Base-by-base conservation (phyloP, 2,797 vertebrate genomes). In the Lates japonicus region DNA sequence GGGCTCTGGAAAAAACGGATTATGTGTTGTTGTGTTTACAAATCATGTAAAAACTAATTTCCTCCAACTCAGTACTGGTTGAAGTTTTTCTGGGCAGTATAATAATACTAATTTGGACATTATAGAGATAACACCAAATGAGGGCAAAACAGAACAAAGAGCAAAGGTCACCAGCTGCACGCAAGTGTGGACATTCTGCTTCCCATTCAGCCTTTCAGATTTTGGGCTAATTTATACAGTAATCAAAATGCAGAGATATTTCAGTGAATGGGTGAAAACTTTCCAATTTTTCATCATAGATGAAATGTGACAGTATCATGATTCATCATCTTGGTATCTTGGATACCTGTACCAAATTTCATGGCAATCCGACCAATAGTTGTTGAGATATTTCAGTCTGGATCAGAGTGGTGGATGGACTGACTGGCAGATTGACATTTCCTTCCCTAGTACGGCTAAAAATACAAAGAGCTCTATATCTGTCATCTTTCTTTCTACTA, bases 1-100 rank as follows among this genome's bases (percentile, higher is more conserved):
- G 22, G 35, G 61, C 25, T 33, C 49, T 10, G 19, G 37, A 10
- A 20, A 29, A 46, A 12, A 6, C 39, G 0, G 49, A 69, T 31
- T 20, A 55, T 25, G 42, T 39, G n/a, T 69, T n/a, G 22, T 14
- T n/a, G 22, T 14, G 29, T 16, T 44, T 22, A 35, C 44, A 78
- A 62, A 77, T 70, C 4, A 51, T 70, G 14, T 54, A 60, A 51
- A 70, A 29, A 10, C 9, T 60, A 39, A 69, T 60, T 59, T 65
- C 9, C 42, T 75, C 35, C 5, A 54, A 42, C 33, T 59, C 22
- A n/a, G n/a, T n/a, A n/a, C n/a, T n/a, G 25, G 25, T 52, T 52
- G n/a, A 52, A 22, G 49, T 25, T 11, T n/a, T 16, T 9, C n/a
- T 10, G 10, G 10, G 14, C 11, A 25, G 22, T 57, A 33, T 29